A percentile compares a stretch with the other conserved stretches of the same genome.
phyloP scores from a whole-genome alignment of 2,888 invertebrate genomes.

The Stegophylla sp. region DNA sequence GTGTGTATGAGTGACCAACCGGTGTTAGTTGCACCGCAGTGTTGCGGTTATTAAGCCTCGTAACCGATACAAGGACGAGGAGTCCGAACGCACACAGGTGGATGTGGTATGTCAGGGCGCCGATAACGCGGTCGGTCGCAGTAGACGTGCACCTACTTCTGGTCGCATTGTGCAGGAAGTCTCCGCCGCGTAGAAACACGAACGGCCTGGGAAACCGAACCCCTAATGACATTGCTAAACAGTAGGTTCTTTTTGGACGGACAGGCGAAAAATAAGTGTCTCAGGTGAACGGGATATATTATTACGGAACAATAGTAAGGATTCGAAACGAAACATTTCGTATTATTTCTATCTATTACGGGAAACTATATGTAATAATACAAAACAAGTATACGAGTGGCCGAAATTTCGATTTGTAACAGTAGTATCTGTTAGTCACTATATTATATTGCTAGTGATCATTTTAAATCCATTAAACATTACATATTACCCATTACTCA shows the following conservation, averaged over 20 bases:
- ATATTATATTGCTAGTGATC: slow-evolving; percentile 1
- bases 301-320: slow-evolving; percentile 37
- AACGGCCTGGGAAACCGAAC: slow-evolving; percentile 55
- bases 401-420: neutral
- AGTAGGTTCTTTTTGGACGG: neutral
- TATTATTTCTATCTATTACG: too few relatives aligned
- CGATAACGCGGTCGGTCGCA: neutral
- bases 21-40: slow-evolving; percentile 25
- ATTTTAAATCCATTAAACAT: too few relatives aligned
- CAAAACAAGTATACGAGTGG: neutral
- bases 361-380: too few relatives aligned
- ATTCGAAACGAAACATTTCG: slow-evolving; percentile 41
- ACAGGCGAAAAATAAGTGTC: slow-evolving; percentile 28
- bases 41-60: slow-evolving; percentile 50
- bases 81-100: slow-evolving; percentile 26
- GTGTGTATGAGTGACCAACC: neutral
- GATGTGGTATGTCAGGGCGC: slow-evolving; percentile 28
- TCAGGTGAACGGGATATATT: slow-evolving; percentile 20
- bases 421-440: neutral
- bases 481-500: slow-evolving; percentile 29
- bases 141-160: neutral
- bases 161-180: slow-evolving; percentile 44
- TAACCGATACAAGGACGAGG: slow-evolving; percentile 46
- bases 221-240: slow-evolving; percentile 13
- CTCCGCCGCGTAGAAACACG: slow-evolving; percentile 39